Evolutionary conservation across 2,888 invertebrate species (phyloP), one percentile per base, ranked within the genome.

Genomic region (Alviniconcha strummeri): DNA sequence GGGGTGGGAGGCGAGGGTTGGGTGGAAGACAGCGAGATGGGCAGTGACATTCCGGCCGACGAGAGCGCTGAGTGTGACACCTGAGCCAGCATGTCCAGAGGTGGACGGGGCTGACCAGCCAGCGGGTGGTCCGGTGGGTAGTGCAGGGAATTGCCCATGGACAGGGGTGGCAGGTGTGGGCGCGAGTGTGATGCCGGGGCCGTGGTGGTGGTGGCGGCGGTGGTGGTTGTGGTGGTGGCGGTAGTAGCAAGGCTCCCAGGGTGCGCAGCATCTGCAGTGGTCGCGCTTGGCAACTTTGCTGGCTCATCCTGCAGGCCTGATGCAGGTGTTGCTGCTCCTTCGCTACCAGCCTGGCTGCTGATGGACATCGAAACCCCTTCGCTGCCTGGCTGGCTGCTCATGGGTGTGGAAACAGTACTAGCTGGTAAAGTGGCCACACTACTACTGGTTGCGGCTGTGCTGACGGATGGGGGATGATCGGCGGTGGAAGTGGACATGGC

Each of bases 31-130:
- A 69, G 69, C 3, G 83, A 83, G 13, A 83, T 71, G 19, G 86
- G 86, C 8, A 86, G 79, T 11, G 86, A 83, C 13, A 83, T 84
- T 54, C 86, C 86, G 7, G 86, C 86, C n/a, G 86, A 86, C 5
- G 86, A 86, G 69, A 86, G 79, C 5, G 86, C 86, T 0, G 86
- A 84, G 78, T 86, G 85, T 5, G 86, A 86, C 7, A 82, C 85
- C 9, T 85, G 84, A 15, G 84, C 84, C 52, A 86, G 79, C 69
- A 86, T 85, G 69, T 86, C 85, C n/a, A 86, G 85, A 3, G 86
- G 86, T 36, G 86, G 86, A 17, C 86, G 84, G 1, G 84, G 83
- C 82, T 82, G 82, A 77, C 82, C 82, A 2, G 82, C 82, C 77
- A 82, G 71, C 3, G 82, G 82, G 71, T 82, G 82, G 76, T 76